These are phyloP conservation scores for Lycodopsis pacificus DNA, from an alignment of 2,797 vertebrate genomes.

Conservation along the genomic window DNA sequence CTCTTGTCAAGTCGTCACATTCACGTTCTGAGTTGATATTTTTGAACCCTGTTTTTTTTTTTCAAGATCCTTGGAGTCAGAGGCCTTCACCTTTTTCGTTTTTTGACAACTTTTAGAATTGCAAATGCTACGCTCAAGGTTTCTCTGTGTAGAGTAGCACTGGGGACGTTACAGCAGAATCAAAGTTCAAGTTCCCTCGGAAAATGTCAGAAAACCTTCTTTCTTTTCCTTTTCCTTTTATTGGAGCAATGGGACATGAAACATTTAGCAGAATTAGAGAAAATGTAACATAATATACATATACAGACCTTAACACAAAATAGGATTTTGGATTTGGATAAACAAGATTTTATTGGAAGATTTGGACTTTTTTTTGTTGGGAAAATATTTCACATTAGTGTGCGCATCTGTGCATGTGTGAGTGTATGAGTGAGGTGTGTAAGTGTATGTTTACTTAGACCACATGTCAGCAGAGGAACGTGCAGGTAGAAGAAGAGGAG, in stretches of 20 bases:
- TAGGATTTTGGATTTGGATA: neutral
- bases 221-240: neutral
- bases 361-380: too few relatives aligned
- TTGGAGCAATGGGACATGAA: neutral
- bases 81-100: conserved; percentile 8
- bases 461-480: too few relatives aligned
- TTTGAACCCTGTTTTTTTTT: conserved; percentile 27
- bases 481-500: too few relatives aligned
- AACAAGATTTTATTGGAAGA: neutral
- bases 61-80: conserved; percentile 18
- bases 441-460: too few relatives aligned
- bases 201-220: neutral
- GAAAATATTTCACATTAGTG: too few relatives aligned
- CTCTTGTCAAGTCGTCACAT: conserved; percentile 35
- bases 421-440: too few relatives aligned
- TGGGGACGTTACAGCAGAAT: neutral
- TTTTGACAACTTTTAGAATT: conserved; percentile 44
- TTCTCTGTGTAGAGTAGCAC: conserved; percentile 1
- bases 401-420: too few relatives aligned
- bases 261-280: neutral
- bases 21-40: conserved; percentile 29
- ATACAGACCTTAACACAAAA: neutral
- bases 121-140: conserved; percentile 20
- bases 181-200: neutral
- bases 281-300: neutral